Percentiles rank a stretch among this genome's conserved stretches.
These are phyloP conservation scores for Spisula subtruncata DNA, from an alignment of 2,888 invertebrate species.

Conservation along the genomic window DNA sequence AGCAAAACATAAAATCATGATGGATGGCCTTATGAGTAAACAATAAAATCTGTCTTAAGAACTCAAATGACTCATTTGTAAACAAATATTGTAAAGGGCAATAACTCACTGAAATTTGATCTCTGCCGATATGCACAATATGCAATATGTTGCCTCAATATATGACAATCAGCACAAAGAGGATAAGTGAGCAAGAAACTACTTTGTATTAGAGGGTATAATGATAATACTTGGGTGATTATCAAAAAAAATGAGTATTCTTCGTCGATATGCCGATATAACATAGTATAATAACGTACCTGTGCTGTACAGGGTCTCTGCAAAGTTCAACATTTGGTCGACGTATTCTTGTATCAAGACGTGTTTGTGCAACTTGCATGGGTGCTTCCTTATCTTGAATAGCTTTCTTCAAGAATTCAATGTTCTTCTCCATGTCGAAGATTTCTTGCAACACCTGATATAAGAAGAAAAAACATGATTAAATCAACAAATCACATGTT, in stretches of 20 bases:
- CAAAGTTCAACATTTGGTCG: slow-evolving; percentile 96
- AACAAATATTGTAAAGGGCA: too few species aligned
- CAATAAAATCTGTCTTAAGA: too few species aligned
- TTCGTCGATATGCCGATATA: neutral
- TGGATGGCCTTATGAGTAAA: too few species aligned
- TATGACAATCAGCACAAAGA: neutral
- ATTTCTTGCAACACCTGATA: slow-evolving; percentile 95
- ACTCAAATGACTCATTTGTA: too few species aligned
- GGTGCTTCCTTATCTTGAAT: slow-evolving; percentile 93
- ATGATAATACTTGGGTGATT: neutral
- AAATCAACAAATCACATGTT: too few species aligned
- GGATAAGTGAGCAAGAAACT: too few species aligned
- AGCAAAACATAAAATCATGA: too few species aligned
- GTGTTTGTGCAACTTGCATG: slow-evolving; percentile 91
- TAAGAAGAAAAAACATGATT: neutral
- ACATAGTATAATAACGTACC: slow-evolving; percentile 89
- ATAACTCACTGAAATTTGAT: too few species aligned
- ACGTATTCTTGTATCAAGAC: slow-evolving; percentile 95
- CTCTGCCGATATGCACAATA: neutral
- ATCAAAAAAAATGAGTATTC: neutral
- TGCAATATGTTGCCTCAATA: too few species aligned
- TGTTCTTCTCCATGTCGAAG: slow-evolving; percentile 96
- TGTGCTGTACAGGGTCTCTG: slow-evolving; percentile 94
- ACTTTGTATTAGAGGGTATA: too few species aligned
- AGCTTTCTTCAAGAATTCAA: slow-evolving; percentile 95